Conservation (phyloP, 2,113 vertebrate species). For the Psilopogon haemacephalus region DNA sequence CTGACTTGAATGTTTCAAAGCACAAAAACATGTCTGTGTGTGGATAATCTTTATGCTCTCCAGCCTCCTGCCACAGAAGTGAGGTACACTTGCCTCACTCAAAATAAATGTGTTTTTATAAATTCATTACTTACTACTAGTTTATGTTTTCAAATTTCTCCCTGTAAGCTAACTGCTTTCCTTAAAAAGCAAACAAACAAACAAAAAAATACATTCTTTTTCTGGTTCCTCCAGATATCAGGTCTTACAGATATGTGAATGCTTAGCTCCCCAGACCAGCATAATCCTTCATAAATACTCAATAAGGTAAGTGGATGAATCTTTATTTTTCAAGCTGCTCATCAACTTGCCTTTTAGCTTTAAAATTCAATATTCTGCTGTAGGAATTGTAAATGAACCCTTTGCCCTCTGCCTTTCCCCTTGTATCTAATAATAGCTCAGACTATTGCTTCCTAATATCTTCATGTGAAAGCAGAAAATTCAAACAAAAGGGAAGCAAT, state of each 20-base stretch:
- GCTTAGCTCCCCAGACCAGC: not conserved
- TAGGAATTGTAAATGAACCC: slow-evolving; percentile 41
- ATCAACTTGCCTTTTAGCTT: not conserved
- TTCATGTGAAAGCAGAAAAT: slow-evolving; percentile 21
- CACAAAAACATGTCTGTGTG: not conserved
- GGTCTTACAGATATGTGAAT: not conserved
- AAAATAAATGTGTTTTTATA: not conserved
- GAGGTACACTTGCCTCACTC: not conserved
- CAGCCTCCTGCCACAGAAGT: not conserved
- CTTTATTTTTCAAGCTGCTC: slow-evolving; percentile 4
- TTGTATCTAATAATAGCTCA: slow-evolving; percentile 29
- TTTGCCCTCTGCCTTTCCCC: slow-evolving; percentile 27
- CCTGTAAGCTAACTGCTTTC: not conserved
- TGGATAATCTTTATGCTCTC: not conserved
- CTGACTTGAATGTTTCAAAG: not conserved
- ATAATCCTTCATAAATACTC: not conserved
- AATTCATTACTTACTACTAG: not conserved
- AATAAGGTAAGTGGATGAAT: not conserved
- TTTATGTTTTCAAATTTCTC: not conserved
- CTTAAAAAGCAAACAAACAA: not conserved
- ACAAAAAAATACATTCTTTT: no score
- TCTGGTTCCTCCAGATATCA: not conserved
- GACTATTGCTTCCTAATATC: not conserved
- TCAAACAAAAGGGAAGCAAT: slow-evolving; percentile 26
- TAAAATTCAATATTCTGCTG: not conserved